These are phyloP conservation scores for Paracentrotus lividus DNA, from an alignment of 53 echinoderm and acorn worm genomes.

Conservation along the genomic window DNA sequence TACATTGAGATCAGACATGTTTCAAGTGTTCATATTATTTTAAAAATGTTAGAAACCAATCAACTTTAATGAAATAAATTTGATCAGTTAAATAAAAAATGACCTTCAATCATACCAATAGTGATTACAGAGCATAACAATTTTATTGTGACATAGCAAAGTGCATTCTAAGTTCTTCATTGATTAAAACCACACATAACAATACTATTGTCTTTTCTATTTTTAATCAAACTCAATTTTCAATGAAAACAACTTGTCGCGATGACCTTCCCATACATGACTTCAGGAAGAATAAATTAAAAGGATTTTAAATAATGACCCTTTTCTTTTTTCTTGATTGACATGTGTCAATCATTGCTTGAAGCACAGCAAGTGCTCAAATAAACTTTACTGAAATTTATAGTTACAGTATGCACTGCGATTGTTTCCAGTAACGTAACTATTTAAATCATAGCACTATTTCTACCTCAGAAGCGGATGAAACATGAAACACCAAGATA, in stretches of 20 bases:
- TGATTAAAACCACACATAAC: conserved; percentile 32
- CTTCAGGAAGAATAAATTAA: not conserved
- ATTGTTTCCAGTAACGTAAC: not conserved
- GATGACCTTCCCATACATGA: not conserved
- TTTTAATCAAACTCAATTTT: not conserved
- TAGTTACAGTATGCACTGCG: too few relatives aligned
- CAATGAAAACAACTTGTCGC: conserved; percentile 11
- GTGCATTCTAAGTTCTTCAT: not conserved
- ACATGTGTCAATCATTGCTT: conserved; percentile 19
- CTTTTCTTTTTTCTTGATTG: not conserved
- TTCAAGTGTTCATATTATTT: too few relatives aligned
- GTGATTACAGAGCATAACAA: not conserved
- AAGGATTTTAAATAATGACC: not conserved
- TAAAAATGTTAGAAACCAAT: too few relatives aligned
- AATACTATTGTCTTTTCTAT: not conserved
- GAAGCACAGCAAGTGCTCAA: not conserved
- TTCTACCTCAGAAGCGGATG: not conserved
- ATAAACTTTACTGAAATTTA: not conserved
- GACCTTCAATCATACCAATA: not conserved
- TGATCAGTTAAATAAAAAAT: too few relatives aligned
- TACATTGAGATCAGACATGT: too few relatives aligned
- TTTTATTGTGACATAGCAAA: not conserved
- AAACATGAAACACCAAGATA: too few relatives aligned
- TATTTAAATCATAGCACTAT: not conserved
- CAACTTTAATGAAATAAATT: too few relatives aligned